Base-by-base conservation (phyloP, 2,797 vertebrate species). In the Sylvia borin region DNA sequence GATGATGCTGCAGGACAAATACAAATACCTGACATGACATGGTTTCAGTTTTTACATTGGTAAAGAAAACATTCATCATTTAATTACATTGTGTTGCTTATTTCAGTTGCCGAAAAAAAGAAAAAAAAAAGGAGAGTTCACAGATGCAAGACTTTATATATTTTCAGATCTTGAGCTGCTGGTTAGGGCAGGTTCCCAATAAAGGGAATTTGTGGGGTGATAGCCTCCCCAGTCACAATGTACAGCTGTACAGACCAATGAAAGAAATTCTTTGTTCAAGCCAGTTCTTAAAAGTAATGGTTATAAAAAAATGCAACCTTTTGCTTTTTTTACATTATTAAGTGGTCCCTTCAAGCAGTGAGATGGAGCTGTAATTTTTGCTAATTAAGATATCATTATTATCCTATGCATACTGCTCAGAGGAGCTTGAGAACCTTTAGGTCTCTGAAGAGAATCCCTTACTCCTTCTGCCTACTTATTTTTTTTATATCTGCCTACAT, bases 321-420 rank as follows among this genome's bases (percentile, higher is more conserved):
- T 6, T 14, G 13, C 90, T 85, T 94, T 91, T 91, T 91, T 89
- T 19, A 29, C 53, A 24, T 45, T 89, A 74, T 68, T 72, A 96
- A 95, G 60, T 24, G 16, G 51, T 73, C 83, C 72, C 76, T 93
- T 91, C 1, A 10, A 93, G 93, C 89, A 84, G 47, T 60, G 25
- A 72, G 68, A 82, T 14, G 53, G n/a, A 84, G 60, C 24, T 75
- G 74, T 88, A 84, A 78, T 80, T 96, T 95, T 84, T 93, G 48
- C 55, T 88, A 92, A 92, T 96, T 92, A 96, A 96, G 95, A 79
- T 84, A 84, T 74, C 83, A 84, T 86, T 88, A 80, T 89, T 84
- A 71, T 22, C 48, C 54, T 66, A 42, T 68, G 40, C 10, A 7
- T 26, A 51, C 53, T 76, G 62, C 81, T 91, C 82, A 93, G 91